Base-by-base conservation (phyloP, 2,888 invertebrate genomes). In the Drosophila algonquin region DNA sequence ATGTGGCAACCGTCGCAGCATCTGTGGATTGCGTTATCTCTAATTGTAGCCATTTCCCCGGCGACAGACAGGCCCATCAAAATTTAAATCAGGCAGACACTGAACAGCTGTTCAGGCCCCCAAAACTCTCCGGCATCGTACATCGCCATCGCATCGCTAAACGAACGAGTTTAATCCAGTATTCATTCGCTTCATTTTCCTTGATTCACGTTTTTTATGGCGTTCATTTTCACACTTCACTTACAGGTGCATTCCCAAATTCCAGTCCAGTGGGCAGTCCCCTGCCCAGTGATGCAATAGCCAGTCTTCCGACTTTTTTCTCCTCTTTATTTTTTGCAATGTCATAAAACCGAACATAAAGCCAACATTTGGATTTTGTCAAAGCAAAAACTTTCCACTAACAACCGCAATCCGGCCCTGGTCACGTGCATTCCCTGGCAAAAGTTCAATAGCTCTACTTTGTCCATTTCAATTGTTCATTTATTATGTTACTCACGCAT, bases 391-490 rank as follows among this genome's bases (percentile, higher is more conserved):
- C 44, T 9, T 32, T 32, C 40, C 4, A 10, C 27, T 24, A 46
- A 16, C 45, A 18, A 44, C 64, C 53, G 53, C 64, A 65, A 35
- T 51, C 50, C 54, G 50, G 44, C 3, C 48, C 55, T 67, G 48
- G 53, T 65, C 65, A 67, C 65, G 65, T 65, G 55, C 65, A 67
- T 55, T 55, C 40, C n/a, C 18, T 46, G 68, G 44, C 56, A 45
- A 69, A 73, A 55, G 81, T 74, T 83, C 73, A 82, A 74, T 75
- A 78, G 74, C 81, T 71, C 74, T 21, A 53, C 40, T 51, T 64
- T 47, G 47, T 51, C 30, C 47, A 67, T 21, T 57, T 63, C 52
- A 81, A 72, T 83, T 52, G 24, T 52, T 32, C 59, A 67, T 45
- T 79, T 75, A 58, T 60, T 62, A 87, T 83, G 84, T 81, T 65